Evolutionary conservation across 1,140 invertebrate species (phyloP).

Genomic region (Caenorhabditis remanei): DNA sequence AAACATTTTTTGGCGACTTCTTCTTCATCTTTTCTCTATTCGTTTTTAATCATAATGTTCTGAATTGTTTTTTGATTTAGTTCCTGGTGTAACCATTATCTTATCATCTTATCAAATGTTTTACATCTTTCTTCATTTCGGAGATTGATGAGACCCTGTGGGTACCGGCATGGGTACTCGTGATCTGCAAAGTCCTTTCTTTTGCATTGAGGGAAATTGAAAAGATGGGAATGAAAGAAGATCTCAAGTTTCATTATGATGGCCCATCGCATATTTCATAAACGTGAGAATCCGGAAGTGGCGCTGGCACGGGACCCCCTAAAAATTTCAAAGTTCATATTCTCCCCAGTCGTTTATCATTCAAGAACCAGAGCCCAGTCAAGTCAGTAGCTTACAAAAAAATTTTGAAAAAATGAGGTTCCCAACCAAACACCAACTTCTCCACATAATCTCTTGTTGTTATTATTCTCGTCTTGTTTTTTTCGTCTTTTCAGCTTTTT

Average conservation of each 20-base stretch:
- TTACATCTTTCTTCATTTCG: background rate
- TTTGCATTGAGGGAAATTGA: background rate
- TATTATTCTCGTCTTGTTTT: no score
- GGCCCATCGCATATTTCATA: constrained; percentile 42
- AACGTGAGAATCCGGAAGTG: constrained; percentile 46
- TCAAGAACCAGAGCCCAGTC: background rate
- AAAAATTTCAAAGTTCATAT: constrained; percentile 37
- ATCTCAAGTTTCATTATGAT: constrained; percentile 50
- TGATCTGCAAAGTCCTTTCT: no score
- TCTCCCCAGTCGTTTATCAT: background rate
- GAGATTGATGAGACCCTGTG: no score
- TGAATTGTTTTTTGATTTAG: background rate
- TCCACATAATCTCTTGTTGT: constrained; percentile 39
- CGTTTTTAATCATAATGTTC: background rate
- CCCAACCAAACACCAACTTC: background rate
- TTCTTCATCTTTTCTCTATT: background rate
- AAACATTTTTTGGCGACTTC: background rate
- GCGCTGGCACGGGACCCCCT: background rate
- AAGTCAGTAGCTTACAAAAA: background rate
- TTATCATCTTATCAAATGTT: constrained; percentile 14
- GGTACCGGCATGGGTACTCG: no score
- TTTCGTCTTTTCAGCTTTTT: no score
- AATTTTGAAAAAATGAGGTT: constrained; percentile 20
- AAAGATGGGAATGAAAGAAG: background rate
- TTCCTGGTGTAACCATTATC: background rate